phyloP scores from a whole-genome alignment of 1,140 invertebrate genomes.

The Mizuhopecten yessoensis region DNA sequence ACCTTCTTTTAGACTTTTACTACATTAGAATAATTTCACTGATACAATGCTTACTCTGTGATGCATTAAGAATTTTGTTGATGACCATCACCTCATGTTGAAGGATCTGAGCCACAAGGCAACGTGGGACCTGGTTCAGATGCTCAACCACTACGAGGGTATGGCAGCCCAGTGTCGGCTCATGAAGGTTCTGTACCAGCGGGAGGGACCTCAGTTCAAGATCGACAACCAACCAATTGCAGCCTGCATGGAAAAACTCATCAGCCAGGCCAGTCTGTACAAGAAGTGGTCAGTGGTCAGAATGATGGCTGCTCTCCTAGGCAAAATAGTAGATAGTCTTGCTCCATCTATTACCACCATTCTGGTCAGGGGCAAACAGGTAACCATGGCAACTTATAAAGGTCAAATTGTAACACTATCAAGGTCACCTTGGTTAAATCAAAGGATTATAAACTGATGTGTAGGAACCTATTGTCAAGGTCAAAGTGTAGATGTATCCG shows the following conservation, averaged over 20 bases:
- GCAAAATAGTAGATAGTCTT: constrained; percentile 98
- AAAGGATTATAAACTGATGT: too few species aligned
- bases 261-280: constrained; percentile 92
- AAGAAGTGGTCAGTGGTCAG: constrained; percentile 95
- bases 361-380: constrained; percentile 98
- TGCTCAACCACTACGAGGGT: constrained; percentile 85
- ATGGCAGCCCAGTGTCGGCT: constrained; percentile 92
- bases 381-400: constrained; percentile 77
- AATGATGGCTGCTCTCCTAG: constrained; percentile 95
- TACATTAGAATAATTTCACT: too few species aligned
- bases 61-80: too few species aligned
- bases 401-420: too few species aligned
- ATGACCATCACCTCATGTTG: background rate
- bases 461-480: too few species aligned
- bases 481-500: too few species aligned
- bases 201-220: constrained; percentile 92
- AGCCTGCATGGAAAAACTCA: constrained; percentile 90
- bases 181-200: constrained; percentile 92
- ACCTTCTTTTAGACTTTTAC: too few species aligned
- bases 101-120: constrained; percentile 75
- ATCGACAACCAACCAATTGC: constrained; percentile 87
- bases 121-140: constrained; percentile 83
- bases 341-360: constrained; percentile 99
- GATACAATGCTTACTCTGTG: too few species aligned
- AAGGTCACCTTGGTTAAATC: too few species aligned